These are phyloP conservation scores for Cheilosia urbana DNA, from an alignment of 2,888 invertebrate species.

Conservation along the genomic window DNA sequence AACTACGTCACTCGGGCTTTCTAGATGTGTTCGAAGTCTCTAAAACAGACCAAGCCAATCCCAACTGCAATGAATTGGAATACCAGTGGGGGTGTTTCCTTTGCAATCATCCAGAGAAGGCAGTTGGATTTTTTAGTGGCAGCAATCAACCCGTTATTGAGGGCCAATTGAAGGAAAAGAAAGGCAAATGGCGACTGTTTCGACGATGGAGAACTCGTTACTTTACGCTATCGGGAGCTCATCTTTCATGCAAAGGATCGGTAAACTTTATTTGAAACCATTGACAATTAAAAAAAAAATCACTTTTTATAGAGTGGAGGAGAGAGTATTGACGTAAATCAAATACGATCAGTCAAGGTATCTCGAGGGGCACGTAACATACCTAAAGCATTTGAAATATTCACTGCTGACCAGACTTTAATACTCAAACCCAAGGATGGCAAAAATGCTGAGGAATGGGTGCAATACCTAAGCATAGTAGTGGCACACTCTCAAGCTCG, in stretches of 20 bases:
- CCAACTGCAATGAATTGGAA: constrained; percentile 84
- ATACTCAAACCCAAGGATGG: constrained; percentile 97
- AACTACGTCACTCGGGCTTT: constrained; percentile 93
- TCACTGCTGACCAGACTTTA: constrained; percentile 95
- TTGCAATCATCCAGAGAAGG: constrained; percentile 96
- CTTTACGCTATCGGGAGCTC: constrained; percentile 96
- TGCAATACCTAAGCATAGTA: constrained; percentile 96
- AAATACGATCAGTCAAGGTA: constrained; percentile 97
- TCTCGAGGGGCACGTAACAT: constrained; percentile 95
- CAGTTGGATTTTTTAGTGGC: constrained; percentile 91
- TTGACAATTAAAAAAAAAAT: background rate
- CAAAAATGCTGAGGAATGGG: constrained; percentile 98
- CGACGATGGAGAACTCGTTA: constrained; percentile 96
- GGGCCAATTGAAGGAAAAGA: constrained; percentile 95
- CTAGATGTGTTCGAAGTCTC: constrained; percentile 96
- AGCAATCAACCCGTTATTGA: constrained; percentile 95
- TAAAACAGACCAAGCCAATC: constrained; percentile 83
- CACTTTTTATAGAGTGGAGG: constrained; percentile 88
- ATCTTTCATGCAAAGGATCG: constrained; percentile 93
- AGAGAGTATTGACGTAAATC: constrained; percentile 94
- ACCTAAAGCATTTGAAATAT: constrained; percentile 98
- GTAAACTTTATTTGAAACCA: constrained; percentile 84
- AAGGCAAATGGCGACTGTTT: constrained; percentile 95
- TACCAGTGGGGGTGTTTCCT: constrained; percentile 95
- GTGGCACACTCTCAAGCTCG: constrained; percentile 89